These are phyloP conservation scores for Polietes domitor DNA, from an alignment of 2,888 invertebrate species.

Conservation along the genomic window DNA sequence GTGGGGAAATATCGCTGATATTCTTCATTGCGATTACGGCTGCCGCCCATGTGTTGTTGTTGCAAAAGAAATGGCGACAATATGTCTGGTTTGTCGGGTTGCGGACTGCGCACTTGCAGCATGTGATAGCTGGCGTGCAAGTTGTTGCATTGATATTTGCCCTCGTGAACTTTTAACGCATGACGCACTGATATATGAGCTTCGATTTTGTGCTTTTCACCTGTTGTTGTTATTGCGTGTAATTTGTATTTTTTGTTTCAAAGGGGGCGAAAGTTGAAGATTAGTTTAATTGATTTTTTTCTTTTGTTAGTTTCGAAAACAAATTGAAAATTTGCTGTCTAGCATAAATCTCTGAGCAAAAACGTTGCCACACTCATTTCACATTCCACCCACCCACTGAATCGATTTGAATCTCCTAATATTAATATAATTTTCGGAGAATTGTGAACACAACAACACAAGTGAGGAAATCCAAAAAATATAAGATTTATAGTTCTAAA, in stretches of 20 bases:
- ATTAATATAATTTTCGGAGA: too few species aligned
- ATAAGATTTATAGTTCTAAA: too few species aligned
- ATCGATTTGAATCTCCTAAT: too few species aligned
- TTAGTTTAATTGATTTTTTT: too few species aligned
- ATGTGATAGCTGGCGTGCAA: constrained; percentile 75
- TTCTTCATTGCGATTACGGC: constrained; percentile 40
- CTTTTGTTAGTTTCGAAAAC: too few species aligned
- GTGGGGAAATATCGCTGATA: constrained; percentile 69
- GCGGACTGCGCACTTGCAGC: constrained; percentile 74
- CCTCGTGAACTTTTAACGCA: constrained; percentile 79
- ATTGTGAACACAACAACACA: too few species aligned
- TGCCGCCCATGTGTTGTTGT: constrained; percentile 53
- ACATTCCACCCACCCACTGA: too few species aligned
- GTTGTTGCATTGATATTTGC: constrained; percentile 79
- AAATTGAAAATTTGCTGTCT: too few species aligned
- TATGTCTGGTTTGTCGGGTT: constrained; percentile 67
- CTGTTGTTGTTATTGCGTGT: constrained; percentile 71
- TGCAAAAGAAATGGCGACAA: constrained; percentile 67
- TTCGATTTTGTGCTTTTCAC: constrained; percentile 80
- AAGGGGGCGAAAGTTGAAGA: too few species aligned
- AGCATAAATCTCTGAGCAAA: too few species aligned
- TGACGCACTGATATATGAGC: constrained; percentile 79
- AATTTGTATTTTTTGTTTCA: constrained; percentile 13
- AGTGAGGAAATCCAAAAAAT: too few species aligned
- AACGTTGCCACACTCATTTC: too few species aligned